Base-by-base conservation (phyloP, 2,888 invertebrate species). In the Athalia circularis region DNA sequence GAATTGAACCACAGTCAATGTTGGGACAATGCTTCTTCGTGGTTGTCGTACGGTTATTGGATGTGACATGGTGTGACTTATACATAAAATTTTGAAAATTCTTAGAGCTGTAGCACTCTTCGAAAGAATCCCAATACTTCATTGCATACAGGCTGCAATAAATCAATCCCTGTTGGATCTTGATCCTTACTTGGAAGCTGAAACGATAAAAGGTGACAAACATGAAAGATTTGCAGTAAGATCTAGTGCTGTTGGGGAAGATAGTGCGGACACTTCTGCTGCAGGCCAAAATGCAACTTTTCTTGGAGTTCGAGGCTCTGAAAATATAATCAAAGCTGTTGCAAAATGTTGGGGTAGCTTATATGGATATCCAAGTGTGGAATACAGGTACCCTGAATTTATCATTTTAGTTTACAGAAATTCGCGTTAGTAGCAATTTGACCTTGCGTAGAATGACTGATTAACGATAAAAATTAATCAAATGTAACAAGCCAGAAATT, bases 241-340 rank as follows among this genome's bases (percentile, higher is more conserved):
- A 84, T 95, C 96, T 3, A 91, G 92, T 87, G 96, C 95, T 11
- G 92, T 95, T 64, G 95, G 95, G 4, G 97, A 97, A 91, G 97
- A 97, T 88, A 94, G 95, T 6, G 94, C 94, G 79, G 95, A 95
- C 70, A 90, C 95, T 9, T 96, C 96, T 0, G 94, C 95, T 4
- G 97, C 97, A 0, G 97, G 97, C 0, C 97, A 97, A 91, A 95
- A 97, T 90, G 94, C 94, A 80, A 96, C 96, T 0, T 93, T 94
- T 80, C 91, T 97, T 3, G 95, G 96, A 0, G 93, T 95, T 76
- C 88, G 87, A 57, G 92, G 92, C 0, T 88, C 91, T 61, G 90
- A 89, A 0, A 92, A 93, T 77, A 90, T 95, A 8, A 80, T 94
- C 9, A 85, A 90, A 50, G 94, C 93, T 5, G 91, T 97, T 1